A percentile compares a stretch with the other conserved stretches of the same genome.
These are phyloP conservation scores for Embiotoca jacksoni DNA, from an alignment of 2,113 vertebrate genomes.

Conservation along the genomic window DNA sequence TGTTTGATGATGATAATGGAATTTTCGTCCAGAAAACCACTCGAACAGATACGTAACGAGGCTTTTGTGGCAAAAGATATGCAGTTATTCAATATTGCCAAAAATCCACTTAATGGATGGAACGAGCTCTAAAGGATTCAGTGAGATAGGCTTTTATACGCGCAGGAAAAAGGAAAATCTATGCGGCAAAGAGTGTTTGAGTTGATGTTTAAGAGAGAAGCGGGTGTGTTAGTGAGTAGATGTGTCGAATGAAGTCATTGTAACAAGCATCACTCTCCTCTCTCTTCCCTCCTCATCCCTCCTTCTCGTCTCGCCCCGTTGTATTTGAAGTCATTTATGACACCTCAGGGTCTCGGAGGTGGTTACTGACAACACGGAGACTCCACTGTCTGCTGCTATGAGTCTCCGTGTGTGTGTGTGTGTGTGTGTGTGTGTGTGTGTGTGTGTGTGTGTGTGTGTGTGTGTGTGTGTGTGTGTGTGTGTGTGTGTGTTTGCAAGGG, in stretches of 20 bases:
- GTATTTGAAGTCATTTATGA: slow-evolving; percentile 72
- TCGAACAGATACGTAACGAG: slow-evolving; percentile 8
- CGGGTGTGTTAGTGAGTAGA: slow-evolving; percentile 16
- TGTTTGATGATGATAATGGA: not conserved
- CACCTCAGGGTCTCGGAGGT: slow-evolving; percentile 69
- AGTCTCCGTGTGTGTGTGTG: slow-evolving; percentile 6
- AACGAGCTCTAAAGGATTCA: slow-evolving; percentile 9
- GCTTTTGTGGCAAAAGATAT: not conserved
- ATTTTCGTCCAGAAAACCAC: not conserved
- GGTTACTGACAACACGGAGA: slow-evolving; percentile 69
- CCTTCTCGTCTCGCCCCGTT: slow-evolving; percentile 19
- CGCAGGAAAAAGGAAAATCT: not conserved
- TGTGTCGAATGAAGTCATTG: slow-evolving; percentile 60
- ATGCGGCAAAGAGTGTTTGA: slow-evolving; percentile 16
- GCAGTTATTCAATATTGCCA: slow-evolving; percentile 41
- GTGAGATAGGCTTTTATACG: not conserved
- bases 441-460: slow-evolving; percentile 10
- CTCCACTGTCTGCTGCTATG: slow-evolving; percentile 48
- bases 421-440: slow-evolving; percentile 10
- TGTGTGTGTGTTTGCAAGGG: slow-evolving; percentile 1
- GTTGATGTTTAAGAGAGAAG: slow-evolving; percentile 38
- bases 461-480: not conserved
- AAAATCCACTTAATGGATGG: slow-evolving; percentile 45
- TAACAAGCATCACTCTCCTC: slow-evolving; percentile 45
- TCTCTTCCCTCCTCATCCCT: slow-evolving; percentile 46